Evolutionary conservation across 2,113 vertebrate species (phyloP), one percentile per base, ranked within the genome.

Genomic region (human): DNA sequence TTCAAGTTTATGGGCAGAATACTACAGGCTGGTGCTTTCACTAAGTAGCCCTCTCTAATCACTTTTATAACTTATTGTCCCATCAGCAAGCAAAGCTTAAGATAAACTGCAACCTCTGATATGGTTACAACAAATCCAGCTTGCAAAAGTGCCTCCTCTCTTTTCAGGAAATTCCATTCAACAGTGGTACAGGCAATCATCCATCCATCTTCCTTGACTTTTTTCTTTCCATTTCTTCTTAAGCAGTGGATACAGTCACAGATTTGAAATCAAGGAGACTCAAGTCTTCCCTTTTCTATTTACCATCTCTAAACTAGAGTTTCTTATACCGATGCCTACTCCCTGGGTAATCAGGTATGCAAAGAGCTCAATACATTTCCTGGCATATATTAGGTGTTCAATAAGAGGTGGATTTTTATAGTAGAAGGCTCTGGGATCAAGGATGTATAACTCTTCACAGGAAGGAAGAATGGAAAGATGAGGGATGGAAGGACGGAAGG

Each of bases 21-120:
- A 5, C 79, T 50, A 9, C 61, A 87, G 50, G 18, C 52, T n/a
- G 1, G 18, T 87, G 35, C 11, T 16, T 90, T 95, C 43, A n/a
- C 20, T 88, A 73, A 90, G 0, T 7, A 38, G 1, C 1, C 52
- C 61, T 80, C 23, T 87, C 30, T 94, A 89, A 90, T 61, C 81
- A 55, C 35, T 92, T 89, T 59, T 14, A 40, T 59, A 95, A 94
- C 6, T 32, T 70, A 79, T 9, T 40, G 0, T 61, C 89, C 64
- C 50, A 88, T 45, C 16, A 43, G 66, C 95, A 96, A 92, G 72
- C 43, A 94, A 97, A 88, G 75, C 35, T 48, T 52, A n/a, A 57
- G 27, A 55, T 70, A 86, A 94, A 68, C 18, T 2, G 35, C 5
- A 64, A 32, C 1, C 40, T 40, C 48, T 78, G 30, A 83, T 2